Conservation (phyloP, 2,797 vertebrate species). For the Oreochromis grahami region DNA sequence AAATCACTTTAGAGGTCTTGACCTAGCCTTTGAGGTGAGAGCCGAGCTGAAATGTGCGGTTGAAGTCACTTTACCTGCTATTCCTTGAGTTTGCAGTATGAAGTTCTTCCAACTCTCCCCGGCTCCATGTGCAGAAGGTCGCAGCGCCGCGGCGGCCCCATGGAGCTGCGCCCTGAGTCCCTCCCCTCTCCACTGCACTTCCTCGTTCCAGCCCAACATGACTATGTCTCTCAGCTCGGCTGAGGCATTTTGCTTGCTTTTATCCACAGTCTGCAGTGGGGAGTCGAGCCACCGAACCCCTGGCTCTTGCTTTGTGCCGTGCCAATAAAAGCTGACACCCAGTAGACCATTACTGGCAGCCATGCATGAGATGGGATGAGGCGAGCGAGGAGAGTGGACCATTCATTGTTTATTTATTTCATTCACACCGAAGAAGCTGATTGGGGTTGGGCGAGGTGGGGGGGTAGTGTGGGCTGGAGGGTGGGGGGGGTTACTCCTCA, state of each 20-base stretch:
- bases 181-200: constrained; percentile 90
- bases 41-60: constrained; percentile 33
- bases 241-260: constrained; percentile 81
- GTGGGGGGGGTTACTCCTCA: constrained; percentile 6
- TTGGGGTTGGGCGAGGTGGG: background rate
- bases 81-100: constrained; percentile 84
- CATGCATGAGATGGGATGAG: constrained; percentile 86
- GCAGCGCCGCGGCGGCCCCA: constrained; percentile 79
- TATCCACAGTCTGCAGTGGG: constrained; percentile 75
- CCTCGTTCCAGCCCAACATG: constrained; percentile 92
- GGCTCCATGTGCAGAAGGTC: constrained; percentile 84
- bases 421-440: constrained; percentile 64
- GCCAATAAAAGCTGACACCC: constrained; percentile 84
- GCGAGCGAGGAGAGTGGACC: constrained; percentile 75
- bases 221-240: constrained; percentile 72
- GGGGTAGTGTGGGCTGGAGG: background rate
- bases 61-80: constrained; percentile 83
- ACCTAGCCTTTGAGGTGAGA: background rate
- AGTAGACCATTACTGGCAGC: constrained; percentile 82
- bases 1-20: background rate
- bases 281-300: constrained; percentile 72
- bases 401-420: constrained; percentile 83
- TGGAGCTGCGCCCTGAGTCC: constrained; percentile 83
- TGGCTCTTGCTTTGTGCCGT: constrained; percentile 80
- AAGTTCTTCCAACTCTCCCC: constrained; percentile 83